Conservation (phyloP, 2,797 vertebrate genomes). For the Diplodus sargus region DNA sequence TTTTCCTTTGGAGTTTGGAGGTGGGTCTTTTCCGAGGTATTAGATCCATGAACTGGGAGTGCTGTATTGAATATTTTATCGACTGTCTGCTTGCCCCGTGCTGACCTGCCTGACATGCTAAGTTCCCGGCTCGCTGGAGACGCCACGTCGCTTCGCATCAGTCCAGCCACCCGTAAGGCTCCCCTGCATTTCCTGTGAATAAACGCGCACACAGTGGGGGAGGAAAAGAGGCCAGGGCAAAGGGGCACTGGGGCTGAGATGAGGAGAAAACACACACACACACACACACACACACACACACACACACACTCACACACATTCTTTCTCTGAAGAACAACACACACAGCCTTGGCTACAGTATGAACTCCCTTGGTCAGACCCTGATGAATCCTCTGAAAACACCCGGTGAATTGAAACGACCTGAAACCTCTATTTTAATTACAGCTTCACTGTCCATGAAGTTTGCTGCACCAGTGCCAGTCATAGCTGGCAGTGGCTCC, state of each 20-base stretch:
- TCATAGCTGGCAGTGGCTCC: slow-evolving; percentile 19
- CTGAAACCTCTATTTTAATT: slow-evolving; percentile 78
- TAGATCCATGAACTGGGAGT: slow-evolving; percentile 91
- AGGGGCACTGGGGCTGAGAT: slow-evolving; percentile 77
- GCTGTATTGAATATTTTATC: slow-evolving; percentile 95
- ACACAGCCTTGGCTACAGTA: slow-evolving; percentile 76
- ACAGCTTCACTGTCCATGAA: slow-evolving; percentile 61
- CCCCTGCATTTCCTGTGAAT: slow-evolving; percentile 89
- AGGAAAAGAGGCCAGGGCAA: slow-evolving; percentile 79
- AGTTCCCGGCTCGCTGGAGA: slow-evolving; percentile 90
- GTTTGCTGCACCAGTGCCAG: slow-evolving; percentile 38
- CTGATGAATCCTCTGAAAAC: slow-evolving; percentile 80
- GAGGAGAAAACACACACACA: slow-evolving; percentile 75
- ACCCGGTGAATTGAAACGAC: slow-evolving; percentile 81
- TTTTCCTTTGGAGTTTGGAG: slow-evolving; percentile 56
- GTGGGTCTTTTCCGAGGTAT: slow-evolving; percentile 80
- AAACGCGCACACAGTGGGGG: slow-evolving; percentile 88
- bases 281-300: slow-evolving; percentile 60
- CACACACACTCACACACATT: slow-evolving; percentile 60
- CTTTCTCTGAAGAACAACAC: slow-evolving; percentile 77
- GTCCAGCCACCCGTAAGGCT: slow-evolving; percentile 87
- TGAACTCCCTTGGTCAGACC: slow-evolving; percentile 75
- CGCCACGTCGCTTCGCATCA: slow-evolving; percentile 87
- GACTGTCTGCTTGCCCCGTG: slow-evolving; percentile 90
- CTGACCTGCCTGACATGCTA: slow-evolving; percentile 92